Evolutionary conservation across 2,888 invertebrate species (phyloP).

Genomic region (Serripes groenlandicus): DNA sequence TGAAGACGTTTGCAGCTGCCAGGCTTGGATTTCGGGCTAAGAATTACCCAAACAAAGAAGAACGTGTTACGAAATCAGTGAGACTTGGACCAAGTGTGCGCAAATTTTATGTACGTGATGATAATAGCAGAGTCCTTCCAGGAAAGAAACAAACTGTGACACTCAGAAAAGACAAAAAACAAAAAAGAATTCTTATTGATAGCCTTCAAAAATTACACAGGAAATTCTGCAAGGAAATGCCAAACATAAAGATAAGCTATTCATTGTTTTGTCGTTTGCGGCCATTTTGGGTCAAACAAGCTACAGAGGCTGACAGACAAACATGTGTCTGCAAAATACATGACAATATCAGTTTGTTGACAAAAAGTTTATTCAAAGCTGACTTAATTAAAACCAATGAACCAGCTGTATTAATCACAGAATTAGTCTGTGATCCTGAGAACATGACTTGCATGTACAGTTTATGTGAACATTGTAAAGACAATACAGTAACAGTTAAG

Average conservation of each 20-base stretch:
- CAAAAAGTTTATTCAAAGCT: conserved; percentile 22
- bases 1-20: too few species aligned
- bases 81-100: too few species aligned
- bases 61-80: too few species aligned
- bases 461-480: conserved; percentile 14
- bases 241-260: conserved; percentile 26
- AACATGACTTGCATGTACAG: conserved; percentile 42
- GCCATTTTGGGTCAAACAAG: conserved; percentile 41
- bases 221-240: conserved; percentile 40
- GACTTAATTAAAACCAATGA: conserved; percentile 8
- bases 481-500: conserved; percentile 5
- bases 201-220: conserved; percentile 30
- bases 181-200: conserved; percentile 43
- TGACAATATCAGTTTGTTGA: conserved; percentile 39
- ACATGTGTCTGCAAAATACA: conserved; percentile 56
- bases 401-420: neutral
- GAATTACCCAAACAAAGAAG: too few species aligned
- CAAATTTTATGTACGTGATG: conserved; percentile 47
- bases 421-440: conserved; percentile 21
- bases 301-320: conserved; percentile 45
- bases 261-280: conserved; percentile 37
- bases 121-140: conserved; percentile 42
- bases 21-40: too few species aligned
- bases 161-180: conserved; percentile 34
- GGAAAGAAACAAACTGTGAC: conserved; percentile 49